A percentile compares a stretch with the other conserved stretches of the same genome.
phyloP scores from a whole-genome alignment of 2,797 vertebrate genomes.

The Schizothorax lantsangensis region DNA sequence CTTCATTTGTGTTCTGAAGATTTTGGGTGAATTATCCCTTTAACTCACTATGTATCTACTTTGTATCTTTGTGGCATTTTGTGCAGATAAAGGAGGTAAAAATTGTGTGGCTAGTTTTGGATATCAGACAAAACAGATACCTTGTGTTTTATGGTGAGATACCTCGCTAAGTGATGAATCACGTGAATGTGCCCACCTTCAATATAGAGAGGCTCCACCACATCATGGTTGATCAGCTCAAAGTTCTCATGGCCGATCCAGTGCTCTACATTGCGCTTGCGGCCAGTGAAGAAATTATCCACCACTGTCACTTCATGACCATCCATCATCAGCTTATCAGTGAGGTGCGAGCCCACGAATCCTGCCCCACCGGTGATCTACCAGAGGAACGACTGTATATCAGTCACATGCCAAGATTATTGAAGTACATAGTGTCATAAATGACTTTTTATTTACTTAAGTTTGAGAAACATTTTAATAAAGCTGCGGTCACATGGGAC shows the following conservation, averaged over 20 bases:
- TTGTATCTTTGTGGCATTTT: neutral
- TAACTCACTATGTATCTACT: neutral
- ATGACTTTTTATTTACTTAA: neutral
- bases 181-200: slow-evolving; percentile 83
- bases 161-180: neutral
- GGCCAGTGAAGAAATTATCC: slow-evolving; percentile 99
- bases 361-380: slow-evolving; percentile 92
- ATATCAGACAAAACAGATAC: neutral
- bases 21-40: no score
- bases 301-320: slow-evolving; percentile 99
- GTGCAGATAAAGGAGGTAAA: neutral
- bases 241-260: slow-evolving; percentile 99
- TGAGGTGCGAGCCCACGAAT: slow-evolving; percentile 97
- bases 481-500: neutral
- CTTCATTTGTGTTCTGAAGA: no score
- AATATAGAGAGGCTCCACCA: slow-evolving; percentile 98
- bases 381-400: slow-evolving; percentile 1
- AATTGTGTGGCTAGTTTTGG: neutral
- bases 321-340: slow-evolving; percentile 99
- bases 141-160: no score
- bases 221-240: slow-evolving; percentile 98
- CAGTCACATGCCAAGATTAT: neutral
- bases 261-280: slow-evolving; percentile 98
- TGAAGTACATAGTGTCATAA: neutral
- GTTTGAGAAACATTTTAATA: neutral